Evolutionary conservation across 1,140 invertebrate genomes (phyloP).

Genomic region (Drosophila simulans): DNA sequence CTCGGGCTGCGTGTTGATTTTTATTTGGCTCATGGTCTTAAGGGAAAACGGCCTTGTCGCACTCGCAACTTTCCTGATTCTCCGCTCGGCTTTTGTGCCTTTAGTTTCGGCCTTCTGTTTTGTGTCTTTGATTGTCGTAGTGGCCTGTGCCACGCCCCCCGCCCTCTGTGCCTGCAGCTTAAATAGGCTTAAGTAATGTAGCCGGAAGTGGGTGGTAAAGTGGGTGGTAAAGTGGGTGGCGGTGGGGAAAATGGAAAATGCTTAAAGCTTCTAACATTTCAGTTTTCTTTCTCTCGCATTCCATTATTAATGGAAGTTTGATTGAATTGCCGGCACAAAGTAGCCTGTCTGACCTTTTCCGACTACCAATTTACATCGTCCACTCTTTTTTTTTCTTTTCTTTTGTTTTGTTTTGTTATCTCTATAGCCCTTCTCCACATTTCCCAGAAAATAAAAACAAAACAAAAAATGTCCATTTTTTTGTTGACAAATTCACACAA

Average conservation of each 20-base stretch:
- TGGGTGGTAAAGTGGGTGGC: not conserved
- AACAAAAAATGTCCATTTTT: conserved; percentile 1
- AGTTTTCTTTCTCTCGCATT: conserved; percentile 50
- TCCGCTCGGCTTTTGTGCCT: conserved; percentile 36
- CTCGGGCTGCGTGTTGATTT: conserved; percentile 37
- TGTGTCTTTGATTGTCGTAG: conserved; percentile 61
- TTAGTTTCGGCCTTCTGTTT: conserved; percentile 46
- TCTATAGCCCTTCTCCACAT: not conserved
- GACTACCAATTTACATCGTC: not conserved
- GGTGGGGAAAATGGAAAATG: conserved; percentile 21
- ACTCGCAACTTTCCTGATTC: conserved; percentile 9
- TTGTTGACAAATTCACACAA: conserved; percentile 68
- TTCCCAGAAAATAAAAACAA: conserved; percentile 10
- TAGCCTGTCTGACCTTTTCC: not conserved
- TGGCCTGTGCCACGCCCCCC: conserved; percentile 34
- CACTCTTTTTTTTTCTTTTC: not conserved
- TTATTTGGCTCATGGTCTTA: conserved; percentile 44
- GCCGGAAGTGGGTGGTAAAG: conserved; percentile 2
- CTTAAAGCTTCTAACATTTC: conserved; percentile 40
- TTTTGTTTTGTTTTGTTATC: not conserved
- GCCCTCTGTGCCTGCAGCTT: conserved; percentile 21
- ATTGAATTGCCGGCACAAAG: conserved; percentile 64
- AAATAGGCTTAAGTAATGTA: conserved; percentile 74
- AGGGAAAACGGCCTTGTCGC: conserved; percentile 19
- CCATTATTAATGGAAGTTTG: conserved; percentile 80